Evolutionary conservation across 2,113 vertebrate species (phyloP).

Genomic region (Takifugu bimaculatus): DNA sequence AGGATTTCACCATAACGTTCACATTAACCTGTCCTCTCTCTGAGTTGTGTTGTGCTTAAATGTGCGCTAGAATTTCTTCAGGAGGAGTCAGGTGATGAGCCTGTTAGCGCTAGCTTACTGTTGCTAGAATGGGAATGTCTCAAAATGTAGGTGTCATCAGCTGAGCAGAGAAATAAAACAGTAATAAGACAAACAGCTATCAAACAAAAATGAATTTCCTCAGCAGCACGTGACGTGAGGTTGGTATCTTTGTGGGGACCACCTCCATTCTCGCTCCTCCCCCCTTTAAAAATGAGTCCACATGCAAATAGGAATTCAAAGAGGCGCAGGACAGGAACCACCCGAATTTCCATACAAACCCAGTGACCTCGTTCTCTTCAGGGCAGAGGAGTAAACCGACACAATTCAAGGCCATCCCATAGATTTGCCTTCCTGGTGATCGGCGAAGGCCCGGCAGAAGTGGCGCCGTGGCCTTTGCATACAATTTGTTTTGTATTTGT

Average conservation of each 20-base stretch:
- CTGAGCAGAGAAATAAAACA: not conserved
- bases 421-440: constrained; percentile 50
- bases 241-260: not conserved
- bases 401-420: not conserved
- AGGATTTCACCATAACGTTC: constrained; percentile 91
- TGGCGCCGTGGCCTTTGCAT: constrained; percentile 51
- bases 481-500: constrained; percentile 36
- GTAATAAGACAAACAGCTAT: not conserved
- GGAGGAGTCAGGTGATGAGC: constrained; percentile 29
- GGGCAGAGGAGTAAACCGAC: constrained; percentile 19
- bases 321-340: constrained; percentile 58
- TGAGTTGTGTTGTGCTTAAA: constrained; percentile 31
- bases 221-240: constrained; percentile 28
- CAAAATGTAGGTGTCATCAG: constrained; percentile 2
- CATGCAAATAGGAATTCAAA: constrained; percentile 76
- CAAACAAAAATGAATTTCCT: not conserved
- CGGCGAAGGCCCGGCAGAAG: constrained; percentile 12
- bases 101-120: constrained; percentile 18
- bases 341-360: constrained; percentile 71
- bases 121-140: constrained; percentile 1
- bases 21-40: constrained; percentile 41
- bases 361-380: constrained; percentile 34
- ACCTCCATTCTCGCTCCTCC: too few species aligned
- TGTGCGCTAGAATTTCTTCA: constrained; percentile 18
- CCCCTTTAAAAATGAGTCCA: constrained; percentile 1